Conservation (phyloP, 2,113 vertebrate genomes). For the Silurus glanis region DNA sequence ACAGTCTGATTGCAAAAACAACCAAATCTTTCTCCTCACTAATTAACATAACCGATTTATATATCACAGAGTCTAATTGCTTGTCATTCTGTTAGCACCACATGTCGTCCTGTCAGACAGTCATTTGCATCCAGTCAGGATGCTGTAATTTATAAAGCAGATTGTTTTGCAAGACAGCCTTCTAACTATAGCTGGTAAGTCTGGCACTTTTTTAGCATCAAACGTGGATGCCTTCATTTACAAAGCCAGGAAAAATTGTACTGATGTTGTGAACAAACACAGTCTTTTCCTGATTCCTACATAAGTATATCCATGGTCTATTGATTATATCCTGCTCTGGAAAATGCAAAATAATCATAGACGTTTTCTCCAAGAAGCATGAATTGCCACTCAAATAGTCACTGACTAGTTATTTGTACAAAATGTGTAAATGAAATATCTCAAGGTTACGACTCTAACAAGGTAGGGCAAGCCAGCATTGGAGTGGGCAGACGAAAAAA, state of each 20-base stretch:
- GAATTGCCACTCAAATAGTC: background rate
- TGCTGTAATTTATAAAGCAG: conserved; percentile 22
- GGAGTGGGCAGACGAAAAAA: background rate
- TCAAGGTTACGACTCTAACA: background rate
- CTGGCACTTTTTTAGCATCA: background rate
- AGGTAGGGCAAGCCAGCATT: background rate
- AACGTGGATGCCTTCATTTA: background rate
- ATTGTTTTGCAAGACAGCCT: background rate
- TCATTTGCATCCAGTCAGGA: background rate
- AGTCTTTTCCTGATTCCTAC: background rate
- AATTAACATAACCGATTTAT: conserved; percentile 4
- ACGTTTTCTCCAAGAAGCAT: background rate
- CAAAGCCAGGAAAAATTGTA: background rate
- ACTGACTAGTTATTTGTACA: background rate
- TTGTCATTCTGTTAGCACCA: background rate
- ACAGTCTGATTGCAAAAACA: background rate
- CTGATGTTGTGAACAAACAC: background rate
- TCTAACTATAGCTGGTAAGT: conserved; percentile 8
- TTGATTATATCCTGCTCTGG: background rate
- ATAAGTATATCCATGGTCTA: background rate
- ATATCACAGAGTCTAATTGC: background rate
- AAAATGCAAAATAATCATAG: background rate
- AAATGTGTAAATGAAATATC: background rate
- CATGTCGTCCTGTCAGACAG: conserved; percentile 6
- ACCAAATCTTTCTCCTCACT: background rate